These are phyloP conservation scores for Pteropus rufus DNA, from an alignment of 2,797 vertebrate species.

Conservation along the genomic window DNA sequence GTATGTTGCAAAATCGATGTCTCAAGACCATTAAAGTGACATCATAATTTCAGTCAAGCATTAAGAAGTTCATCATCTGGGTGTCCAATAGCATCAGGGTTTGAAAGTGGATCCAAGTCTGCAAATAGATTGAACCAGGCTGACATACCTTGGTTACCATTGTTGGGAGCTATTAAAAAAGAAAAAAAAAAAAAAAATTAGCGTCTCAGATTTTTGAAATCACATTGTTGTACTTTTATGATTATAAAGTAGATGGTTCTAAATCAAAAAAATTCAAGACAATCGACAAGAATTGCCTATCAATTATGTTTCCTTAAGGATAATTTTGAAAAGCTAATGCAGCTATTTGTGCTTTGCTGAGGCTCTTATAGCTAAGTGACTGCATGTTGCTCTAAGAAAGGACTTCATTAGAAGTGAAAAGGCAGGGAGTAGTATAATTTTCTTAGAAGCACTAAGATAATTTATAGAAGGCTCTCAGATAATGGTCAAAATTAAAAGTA, in stretches of 20 bases:
- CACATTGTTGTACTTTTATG: background rate
- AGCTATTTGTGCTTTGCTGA: background rate
- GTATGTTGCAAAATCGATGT: slow-evolving; percentile 23
- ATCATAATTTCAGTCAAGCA: slow-evolving; percentile 77
- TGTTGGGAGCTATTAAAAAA: slow-evolving; percentile 65
- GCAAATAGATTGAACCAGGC: slow-evolving; percentile 88
- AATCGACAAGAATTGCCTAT: background rate
- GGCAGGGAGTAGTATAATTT: background rate
- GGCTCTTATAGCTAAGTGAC: background rate
- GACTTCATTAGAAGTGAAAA: background rate
- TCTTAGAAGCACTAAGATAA: background rate
- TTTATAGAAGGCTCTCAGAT: background rate
- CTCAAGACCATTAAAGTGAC: slow-evolving; percentile 30
- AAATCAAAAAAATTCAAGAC: background rate
- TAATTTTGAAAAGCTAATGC: background rate
- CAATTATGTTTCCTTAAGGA: background rate
- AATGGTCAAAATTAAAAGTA: slow-evolving; percentile 27
- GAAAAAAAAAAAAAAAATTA: background rate
- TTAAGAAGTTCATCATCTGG: slow-evolving; percentile 87
- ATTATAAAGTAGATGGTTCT: slow-evolving; percentile 40
- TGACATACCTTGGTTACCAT: slow-evolving; percentile 85
- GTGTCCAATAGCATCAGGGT: slow-evolving; percentile 87
- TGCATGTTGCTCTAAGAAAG: background rate
- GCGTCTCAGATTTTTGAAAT: slow-evolving; percentile 12
- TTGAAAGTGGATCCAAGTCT: slow-evolving; percentile 89